Percentiles rank a stretch among this genome's conserved stretches.
phyloP scores from a whole-genome alignment of 2,113 vertebrate species.

The Nycticorax nycticorax region DNA sequence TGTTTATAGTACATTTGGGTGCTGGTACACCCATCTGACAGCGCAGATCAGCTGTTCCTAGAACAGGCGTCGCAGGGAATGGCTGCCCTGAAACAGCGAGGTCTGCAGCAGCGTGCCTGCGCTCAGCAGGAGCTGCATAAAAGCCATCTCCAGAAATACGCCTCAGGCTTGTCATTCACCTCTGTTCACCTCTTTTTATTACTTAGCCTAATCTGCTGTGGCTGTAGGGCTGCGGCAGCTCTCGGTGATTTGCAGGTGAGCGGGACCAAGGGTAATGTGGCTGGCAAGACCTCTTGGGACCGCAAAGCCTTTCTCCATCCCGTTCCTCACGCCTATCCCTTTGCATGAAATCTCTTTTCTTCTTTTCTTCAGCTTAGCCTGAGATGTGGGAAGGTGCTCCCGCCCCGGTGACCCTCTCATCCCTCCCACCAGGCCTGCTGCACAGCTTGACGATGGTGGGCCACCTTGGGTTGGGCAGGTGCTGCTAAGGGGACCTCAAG shows the following conservation, averaged over 20 bases:
- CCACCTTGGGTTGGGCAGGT: not conserved
- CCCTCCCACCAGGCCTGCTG: not conserved
- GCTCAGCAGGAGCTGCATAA: not conserved
- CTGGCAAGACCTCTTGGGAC: not conserved
- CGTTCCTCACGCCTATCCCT: not conserved
- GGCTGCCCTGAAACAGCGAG: not conserved
- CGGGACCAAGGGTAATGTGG: not conserved
- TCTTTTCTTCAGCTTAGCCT: not conserved
- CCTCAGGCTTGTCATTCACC: not conserved
- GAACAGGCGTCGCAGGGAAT: accelerated
- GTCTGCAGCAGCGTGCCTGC: not conserved
- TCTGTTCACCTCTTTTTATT: not conserved
- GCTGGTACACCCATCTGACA: not conserved
- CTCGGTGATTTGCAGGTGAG: not conserved
- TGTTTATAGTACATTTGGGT: not conserved
- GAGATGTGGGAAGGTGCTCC: not conserved
- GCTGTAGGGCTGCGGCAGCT: not conserved
- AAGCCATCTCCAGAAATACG: not conserved
- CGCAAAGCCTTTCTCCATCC: not conserved
- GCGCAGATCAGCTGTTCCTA: not conserved
- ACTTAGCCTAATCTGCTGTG: not conserved
- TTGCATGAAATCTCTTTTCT: not conserved
- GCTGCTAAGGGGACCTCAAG: not conserved
- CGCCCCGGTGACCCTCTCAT: not conserved
- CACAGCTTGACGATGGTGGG: accelerated